Percentiles rank a stretch among this genome's conserved stretches.
Conservation (phyloP, 2,113 vertebrate genomes). For the Formicarius rufipectus region DNA sequence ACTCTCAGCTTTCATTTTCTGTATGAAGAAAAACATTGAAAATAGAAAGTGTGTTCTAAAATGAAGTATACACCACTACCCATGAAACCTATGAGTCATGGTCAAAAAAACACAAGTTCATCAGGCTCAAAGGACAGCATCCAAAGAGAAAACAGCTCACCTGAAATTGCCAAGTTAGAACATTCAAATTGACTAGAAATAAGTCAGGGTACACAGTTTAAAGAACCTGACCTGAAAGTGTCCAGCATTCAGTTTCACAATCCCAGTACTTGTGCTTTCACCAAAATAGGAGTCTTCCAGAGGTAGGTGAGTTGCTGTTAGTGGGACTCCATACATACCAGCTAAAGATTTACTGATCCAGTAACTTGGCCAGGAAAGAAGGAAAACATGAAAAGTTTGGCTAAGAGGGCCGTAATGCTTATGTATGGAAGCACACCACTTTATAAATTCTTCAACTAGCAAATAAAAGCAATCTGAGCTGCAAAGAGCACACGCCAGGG, state of each 20-base stretch:
- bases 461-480: not conserved
- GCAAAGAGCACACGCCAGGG: not conserved
- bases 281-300: slow-evolving; percentile 27
- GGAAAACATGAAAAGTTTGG: not conserved
- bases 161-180: not conserved
- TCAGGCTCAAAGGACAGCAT: not conserved
- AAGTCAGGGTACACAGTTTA: not conserved
- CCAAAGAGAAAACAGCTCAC: not conserved
- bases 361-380: slow-evolving; percentile 62
- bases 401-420: not conserved
- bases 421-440: not conserved
- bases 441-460: not conserved
- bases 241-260: slow-evolving; percentile 59
- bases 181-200: not conserved
- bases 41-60: not conserved
- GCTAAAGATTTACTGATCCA: slow-evolving; percentile 78
- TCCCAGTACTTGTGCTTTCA: slow-evolving; percentile 46
- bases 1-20: slow-evolving; percentile 49
- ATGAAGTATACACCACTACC: not conserved
- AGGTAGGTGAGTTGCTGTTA: slow-evolving; percentile 77
- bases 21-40: not conserved
- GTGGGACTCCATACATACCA: slow-evolving; percentile 64
- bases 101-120: not conserved
- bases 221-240: slow-evolving; percentile 70
- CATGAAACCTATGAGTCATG: not conserved